These are phyloP conservation scores for Palloptera scutellata DNA, from an alignment of 2,888 invertebrate genomes.

Conservation along the genomic window DNA sequence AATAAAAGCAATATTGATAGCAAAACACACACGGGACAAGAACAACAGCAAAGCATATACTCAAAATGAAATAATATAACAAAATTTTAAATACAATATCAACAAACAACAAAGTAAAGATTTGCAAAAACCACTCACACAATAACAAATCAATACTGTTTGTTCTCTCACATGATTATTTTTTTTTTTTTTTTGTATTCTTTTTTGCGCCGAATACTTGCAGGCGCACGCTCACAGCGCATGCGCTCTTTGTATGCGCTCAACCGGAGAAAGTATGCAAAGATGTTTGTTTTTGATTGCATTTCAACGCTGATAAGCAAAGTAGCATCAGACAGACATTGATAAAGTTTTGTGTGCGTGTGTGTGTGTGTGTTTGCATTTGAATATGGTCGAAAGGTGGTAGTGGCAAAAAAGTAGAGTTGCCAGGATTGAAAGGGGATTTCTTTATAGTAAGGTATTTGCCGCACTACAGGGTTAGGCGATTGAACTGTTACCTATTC, in stretches of 20 bases:
- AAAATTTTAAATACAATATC: neutral
- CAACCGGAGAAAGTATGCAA: conserved; percentile 36
- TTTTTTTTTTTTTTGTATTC: neutral
- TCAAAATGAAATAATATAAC: neutral
- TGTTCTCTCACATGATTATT: neutral
- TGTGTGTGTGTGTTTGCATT: conserved; percentile 24
- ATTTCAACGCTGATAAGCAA: conserved; percentile 28
- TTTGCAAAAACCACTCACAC: conserved; percentile 1
- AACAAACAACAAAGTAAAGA: neutral
- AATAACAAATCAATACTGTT: conserved; percentile 39
- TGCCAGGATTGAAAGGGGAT: conserved; percentile 17
- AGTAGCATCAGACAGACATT: conserved; percentile 19
- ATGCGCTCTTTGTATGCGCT: conserved; percentile 19
- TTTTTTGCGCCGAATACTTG: neutral
- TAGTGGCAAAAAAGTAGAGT: conserved; percentile 17
- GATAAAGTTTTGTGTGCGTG: conserved; percentile 8
- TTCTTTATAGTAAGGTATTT: no score
- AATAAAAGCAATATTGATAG: conserved; percentile 11
- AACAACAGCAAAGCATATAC: no score
- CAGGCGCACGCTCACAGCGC: conserved; percentile 27
- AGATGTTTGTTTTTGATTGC: conserved; percentile 26
- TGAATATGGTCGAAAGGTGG: conserved; percentile 30
- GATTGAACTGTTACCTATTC: no score
- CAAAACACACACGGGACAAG: conserved; percentile 14
- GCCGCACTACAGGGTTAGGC: no score